Base-by-base conservation (phyloP, 2,888 invertebrate genomes). In the Hirudinaria manillensis region DNA sequence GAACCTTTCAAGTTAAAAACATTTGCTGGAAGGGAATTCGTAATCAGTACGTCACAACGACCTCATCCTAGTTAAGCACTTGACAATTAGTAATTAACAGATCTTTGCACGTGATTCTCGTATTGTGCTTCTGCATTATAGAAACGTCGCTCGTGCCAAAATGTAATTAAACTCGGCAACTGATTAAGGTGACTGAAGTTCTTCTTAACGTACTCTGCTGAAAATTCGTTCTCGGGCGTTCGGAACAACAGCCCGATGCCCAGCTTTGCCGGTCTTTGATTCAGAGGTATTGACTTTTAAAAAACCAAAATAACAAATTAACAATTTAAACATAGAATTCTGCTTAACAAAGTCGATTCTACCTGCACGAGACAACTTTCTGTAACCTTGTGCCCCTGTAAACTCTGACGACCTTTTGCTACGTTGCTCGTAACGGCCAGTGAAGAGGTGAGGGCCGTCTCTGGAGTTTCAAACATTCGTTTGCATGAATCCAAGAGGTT, bases 201-300 rank as follows among this genome's bases (percentile, higher is more conserved):
- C 16, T 45, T 45, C 45, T 45, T 7, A 6, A 27, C 65, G 38
- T 24, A 73, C 73, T 32, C n/a, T 2, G 73, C 34, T n/a, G 36
- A 51, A 27, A 36, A 21, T 6, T 78, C 24, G 38, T 73, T 83
- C 76, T 82, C 82, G 72, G 80, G 78, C 55, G 83, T 79, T 61
- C 80, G 81, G 76, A 91, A 88, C 76, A 91, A 86, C 77, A 91
- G 88, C 16, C 90, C 90, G 45, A 91, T 83, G 0, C 91, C 91
- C 21, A 91, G 85, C 82, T 90, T 90, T 2, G 88, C 87, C 77
- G 86, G 80, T 73, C 79, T 34, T 32, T 75, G 68, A n/a, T 65
- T 32, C 16, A 77, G 66, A 16, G 77, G 77, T 21, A 77, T 27
- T 77, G 67, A 29, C 32, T 34, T 13, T 68, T 53, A 19, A 68